Base-by-base conservation (phyloP, 1,140 invertebrate genomes). In the Elymnias hypermnestra region DNA sequence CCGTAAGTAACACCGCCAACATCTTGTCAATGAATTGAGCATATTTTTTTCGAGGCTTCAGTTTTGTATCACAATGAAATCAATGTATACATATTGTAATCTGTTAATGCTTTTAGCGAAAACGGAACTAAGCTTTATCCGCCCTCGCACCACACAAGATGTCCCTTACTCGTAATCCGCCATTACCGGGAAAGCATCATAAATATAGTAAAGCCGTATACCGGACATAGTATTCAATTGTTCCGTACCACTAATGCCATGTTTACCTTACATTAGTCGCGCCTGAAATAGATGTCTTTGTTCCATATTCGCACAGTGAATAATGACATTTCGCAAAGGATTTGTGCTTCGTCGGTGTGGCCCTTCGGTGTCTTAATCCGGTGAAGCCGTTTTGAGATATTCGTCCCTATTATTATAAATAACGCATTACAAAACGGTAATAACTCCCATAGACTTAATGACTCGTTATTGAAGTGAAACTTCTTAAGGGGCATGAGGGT, bases 201-300 rank as follows among this genome's bases (percentile, higher is more conserved):
- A 63, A 79, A 75, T 75, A 68, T 59, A 46, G 51, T 52, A 57
- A 62, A 57, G 52, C 57, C 31, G 48, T 14, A 40, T 37, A 60
- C 66, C 65, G 61, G 61, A 69, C 63, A 70, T 56, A 60, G 50
- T 62, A 54, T 61, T 56, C 70, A 69, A 74, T 78, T 73, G 72
- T 74, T 64, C 57, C 47, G 54, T 52, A 44, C 63, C 41, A 42
- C 60, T 70, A 72, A 77, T 75, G 71, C 64, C 51, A 55, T 81
- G 79, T 81, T 83, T 81, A 73, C 71, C 57, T 63, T 70, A 68
- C 68, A 71, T 77, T 72, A 82, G 62, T 45, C 43, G 41, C 56
- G 56, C 57, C 57, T 63, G 64, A 66, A 71, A 74, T 71, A 70
- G 49, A 63, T 41, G 53, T 53, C 61, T 74, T 81, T 83, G 74